Base-by-base conservation (phyloP, 1,140 invertebrate genomes). In the Hermetia illucens region DNA sequence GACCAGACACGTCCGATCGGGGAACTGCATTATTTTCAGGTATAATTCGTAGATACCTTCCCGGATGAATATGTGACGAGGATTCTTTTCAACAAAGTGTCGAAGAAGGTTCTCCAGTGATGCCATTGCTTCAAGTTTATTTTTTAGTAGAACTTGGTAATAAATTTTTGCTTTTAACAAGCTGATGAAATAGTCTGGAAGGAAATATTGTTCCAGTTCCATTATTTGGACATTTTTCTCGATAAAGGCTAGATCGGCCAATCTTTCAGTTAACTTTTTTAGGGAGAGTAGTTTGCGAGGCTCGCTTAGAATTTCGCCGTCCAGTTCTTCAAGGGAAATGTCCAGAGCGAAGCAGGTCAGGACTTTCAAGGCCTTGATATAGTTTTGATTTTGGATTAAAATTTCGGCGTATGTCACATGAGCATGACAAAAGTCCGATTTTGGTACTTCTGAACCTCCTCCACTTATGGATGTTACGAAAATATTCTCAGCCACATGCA, bases 131-230 rank as follows among this genome's bases (percentile, higher is more conserved):
- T 54, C 43, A 9, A 40, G 20, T 8, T 50, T 34, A 34, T 55
- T 51, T 27, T 63, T 44, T 27, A 53, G 53, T 4, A 69, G 45
- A 27, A 55, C 66, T 3, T 70, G 36, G 37, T 71, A 59, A 49
- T 68, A 72, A n/a, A 58, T 55, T 32, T 72, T 63, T 38, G 71
- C 74, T 34, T 64, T 57, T 13, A 74, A 50, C 47, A 63, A 64
- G 43, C 74, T 71, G 16, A 68, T 65, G 3, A 61, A 40, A 24
- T 68, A 58, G 46, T 67, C 60, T 5, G 70, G 63, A 40, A 71
- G 41, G 32, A 74, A 69, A 42, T 64, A 64, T 38, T 54, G 45
- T 20, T 43, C 43, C 8, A 45, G 21, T 18, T 45, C 27, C 40
- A 47, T 44, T 13, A 45, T 39, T 16, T 42, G 15, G 3, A 45